Conservation (phyloP, 2,797 vertebrate genomes). For the Pangasius sanitwongsei region DNA sequence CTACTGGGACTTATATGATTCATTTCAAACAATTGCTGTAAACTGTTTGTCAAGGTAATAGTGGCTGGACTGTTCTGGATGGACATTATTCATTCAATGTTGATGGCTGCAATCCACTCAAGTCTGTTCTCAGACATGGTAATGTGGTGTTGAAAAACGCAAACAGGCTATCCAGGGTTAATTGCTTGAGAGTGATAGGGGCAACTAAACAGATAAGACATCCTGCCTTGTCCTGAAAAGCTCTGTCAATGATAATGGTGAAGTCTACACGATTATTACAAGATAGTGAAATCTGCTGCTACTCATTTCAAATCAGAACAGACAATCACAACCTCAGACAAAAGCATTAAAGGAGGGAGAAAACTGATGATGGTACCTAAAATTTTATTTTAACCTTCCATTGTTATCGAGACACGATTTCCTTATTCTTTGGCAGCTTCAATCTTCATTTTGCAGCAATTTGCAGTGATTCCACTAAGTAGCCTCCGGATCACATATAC, state of each 20-base stretch:
- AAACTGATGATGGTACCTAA: slow-evolving; percentile 21
- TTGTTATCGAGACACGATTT: slow-evolving; percentile 48
- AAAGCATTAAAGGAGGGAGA: slow-evolving; percentile 20
- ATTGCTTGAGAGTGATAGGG: slow-evolving; percentile 71
- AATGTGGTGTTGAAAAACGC: slow-evolving; percentile 54
- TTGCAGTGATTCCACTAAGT: slow-evolving; percentile 4
- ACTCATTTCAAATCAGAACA: slow-evolving; percentile 53
- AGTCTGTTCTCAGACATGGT: slow-evolving; percentile 26
- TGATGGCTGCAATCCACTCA: slow-evolving; percentile 20
- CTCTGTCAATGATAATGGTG: slow-evolving; percentile 67
- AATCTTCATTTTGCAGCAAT: slow-evolving; percentile 38
- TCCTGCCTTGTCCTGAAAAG: slow-evolving; percentile 70
- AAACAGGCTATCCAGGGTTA: slow-evolving; percentile 69
- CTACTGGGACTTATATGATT: not conserved
- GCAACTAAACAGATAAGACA: slow-evolving; percentile 73
- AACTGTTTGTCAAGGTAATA: not conserved
- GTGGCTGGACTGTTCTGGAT: slow-evolving; percentile 27
- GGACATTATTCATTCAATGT: slow-evolving; percentile 37
- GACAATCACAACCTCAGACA: slow-evolving; percentile 32
- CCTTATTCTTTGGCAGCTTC: slow-evolving; percentile 40
- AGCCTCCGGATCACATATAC: slow-evolving; percentile 37
- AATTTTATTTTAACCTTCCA: slow-evolving; percentile 46
- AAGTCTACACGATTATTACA: slow-evolving; percentile 63
- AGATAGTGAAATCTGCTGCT: slow-evolving; percentile 60
- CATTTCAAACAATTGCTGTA: not conserved